phyloP scores from a whole-genome alignment of 2,113 vertebrate genomes.

The Hyla sarda region DNA sequence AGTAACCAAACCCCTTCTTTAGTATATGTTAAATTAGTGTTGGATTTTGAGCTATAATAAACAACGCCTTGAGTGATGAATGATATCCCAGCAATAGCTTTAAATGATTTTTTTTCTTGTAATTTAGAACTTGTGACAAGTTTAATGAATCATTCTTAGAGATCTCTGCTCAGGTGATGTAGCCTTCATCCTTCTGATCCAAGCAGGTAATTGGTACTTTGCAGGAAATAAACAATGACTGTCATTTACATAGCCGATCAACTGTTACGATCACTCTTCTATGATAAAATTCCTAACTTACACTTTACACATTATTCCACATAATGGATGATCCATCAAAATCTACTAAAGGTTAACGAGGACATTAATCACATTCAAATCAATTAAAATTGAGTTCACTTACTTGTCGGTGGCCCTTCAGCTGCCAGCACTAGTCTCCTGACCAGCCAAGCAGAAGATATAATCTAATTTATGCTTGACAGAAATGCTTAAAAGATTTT shows the following conservation, averaged over 20 bases:
- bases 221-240: constrained; percentile 36
- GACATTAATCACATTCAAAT: constrained; percentile 40
- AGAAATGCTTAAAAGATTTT: not conserved
- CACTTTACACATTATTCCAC: constrained; percentile 9
- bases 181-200: not conserved
- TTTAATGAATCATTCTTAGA: constrained; percentile 36
- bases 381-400: constrained; percentile 34
- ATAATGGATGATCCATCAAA: constrained; percentile 36
- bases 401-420: not conserved
- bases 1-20: not conserved
- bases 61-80: constrained; percentile 15
- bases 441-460: not conserved
- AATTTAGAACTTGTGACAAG: constrained; percentile 30
- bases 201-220: not conserved
- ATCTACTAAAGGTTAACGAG: constrained; percentile 38
- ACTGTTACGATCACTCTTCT: constrained; percentile 2
- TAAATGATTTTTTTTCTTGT: not conserved
- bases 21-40: not conserved
- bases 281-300: constrained; percentile 6
- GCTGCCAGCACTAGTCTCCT: not conserved
- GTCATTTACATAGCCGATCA: not conserved
- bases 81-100: constrained; percentile 19
- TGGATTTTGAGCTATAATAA: constrained; percentile 2
- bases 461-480: not conserved
- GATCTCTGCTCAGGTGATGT: constrained; percentile 33